These are phyloP conservation scores for Erebia aethiops DNA, from an alignment of 2,888 invertebrate genomes.

Conservation along the genomic window DNA sequence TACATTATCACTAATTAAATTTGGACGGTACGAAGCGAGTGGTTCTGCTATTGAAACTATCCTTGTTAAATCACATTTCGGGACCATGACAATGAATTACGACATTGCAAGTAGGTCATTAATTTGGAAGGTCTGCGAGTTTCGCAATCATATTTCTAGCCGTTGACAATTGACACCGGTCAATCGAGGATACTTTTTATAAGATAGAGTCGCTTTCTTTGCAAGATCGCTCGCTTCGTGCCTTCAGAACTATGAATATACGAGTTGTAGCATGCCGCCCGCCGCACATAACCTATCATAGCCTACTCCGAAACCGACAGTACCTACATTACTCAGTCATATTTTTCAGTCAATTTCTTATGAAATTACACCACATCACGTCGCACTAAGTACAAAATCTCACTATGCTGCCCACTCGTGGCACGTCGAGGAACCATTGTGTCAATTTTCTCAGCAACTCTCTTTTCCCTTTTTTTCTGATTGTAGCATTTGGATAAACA, in stretches of 20 bases:
- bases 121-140: neutral
- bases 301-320: slow-evolving; percentile 76
- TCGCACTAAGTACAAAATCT: slow-evolving; percentile 74
- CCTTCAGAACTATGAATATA: slow-evolving; percentile 57
- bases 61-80: neutral
- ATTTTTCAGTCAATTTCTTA: slow-evolving; percentile 81
- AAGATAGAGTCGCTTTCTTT: neutral
- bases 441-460: slow-evolving; percentile 39
- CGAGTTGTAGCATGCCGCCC: slow-evolving; percentile 79
- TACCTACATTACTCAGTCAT: slow-evolving; percentile 81
- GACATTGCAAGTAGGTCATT: neutral
- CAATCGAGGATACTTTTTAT: neutral
- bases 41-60: slow-evolving; percentile 43
- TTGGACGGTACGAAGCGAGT: slow-evolving; percentile 59
- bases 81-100: neutral
- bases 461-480: slow-evolving; percentile 7
- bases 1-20: slow-evolving; percentile 70
- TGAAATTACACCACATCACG: slow-evolving; percentile 73
- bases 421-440: slow-evolving; percentile 40
- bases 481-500: neutral
- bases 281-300: slow-evolving; percentile 77
- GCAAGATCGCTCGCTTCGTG: slow-evolving; percentile 56
- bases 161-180: neutral
- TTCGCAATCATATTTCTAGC: neutral
- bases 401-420: slow-evolving; percentile 57